A percentile compares a stretch with the other conserved stretches of the same genome.
phyloP scores from a whole-genome alignment of 2,113 vertebrate genomes.

The Festucalex cinctus region DNA sequence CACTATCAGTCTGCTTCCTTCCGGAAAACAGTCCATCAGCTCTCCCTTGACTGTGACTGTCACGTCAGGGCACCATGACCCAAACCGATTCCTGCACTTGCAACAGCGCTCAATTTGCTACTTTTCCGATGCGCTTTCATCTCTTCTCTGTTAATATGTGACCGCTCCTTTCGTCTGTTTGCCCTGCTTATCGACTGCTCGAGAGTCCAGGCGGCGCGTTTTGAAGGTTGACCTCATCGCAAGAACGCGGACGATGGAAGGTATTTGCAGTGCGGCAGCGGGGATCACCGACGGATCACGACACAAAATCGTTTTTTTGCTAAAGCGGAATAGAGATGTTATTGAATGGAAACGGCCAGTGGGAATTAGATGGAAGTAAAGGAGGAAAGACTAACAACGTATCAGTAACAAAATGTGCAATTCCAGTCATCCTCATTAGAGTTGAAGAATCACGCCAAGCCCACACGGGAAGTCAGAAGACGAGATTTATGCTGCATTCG shows the following conservation, averaged over 20 bases:
- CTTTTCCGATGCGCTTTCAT: constrained; percentile 30
- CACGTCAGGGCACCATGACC: constrained; percentile 23
- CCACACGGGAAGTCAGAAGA: no score
- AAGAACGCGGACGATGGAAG: constrained; percentile 22
- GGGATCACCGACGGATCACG: constrained; percentile 2
- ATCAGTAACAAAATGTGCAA: no score
- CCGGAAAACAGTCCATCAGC: not conserved
- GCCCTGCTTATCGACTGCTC: constrained; percentile 58
- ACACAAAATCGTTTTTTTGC: no score
- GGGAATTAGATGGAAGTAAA: not conserved
- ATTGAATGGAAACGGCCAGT: no score
- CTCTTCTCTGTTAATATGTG: constrained; percentile 55
- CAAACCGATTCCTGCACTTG: constrained; percentile 12
- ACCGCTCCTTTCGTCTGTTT: constrained; percentile 42
- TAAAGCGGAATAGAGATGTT: no score
- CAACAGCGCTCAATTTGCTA: constrained; percentile 35
- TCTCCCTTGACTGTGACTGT: not conserved
- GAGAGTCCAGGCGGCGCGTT: constrained; percentile 53
- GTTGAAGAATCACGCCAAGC: no score
- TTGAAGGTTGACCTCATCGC: constrained; percentile 44
- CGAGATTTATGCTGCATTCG: no score
- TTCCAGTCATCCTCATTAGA: not conserved
- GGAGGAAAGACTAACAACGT: not conserved
- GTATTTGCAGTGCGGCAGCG: constrained; percentile 29
- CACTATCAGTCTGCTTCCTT: not conserved